phyloP scores from a whole-genome alignment of 2,113 vertebrate species.

The Channa maculata region DNA sequence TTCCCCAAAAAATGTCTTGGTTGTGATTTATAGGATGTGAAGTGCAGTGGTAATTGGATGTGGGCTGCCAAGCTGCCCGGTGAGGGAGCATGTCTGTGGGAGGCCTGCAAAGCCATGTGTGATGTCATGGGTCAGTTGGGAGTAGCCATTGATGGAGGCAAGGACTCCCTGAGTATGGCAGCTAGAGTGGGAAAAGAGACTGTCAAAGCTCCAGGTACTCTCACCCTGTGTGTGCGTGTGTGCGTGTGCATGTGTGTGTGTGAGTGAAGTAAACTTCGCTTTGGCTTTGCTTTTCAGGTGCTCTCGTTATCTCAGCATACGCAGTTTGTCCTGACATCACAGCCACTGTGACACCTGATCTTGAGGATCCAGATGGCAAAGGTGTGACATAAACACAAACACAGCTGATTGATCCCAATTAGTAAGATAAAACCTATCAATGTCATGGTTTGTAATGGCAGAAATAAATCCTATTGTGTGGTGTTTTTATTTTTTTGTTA shows the following conservation, averaged over 20 bases:
- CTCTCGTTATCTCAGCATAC: constrained; percentile 92
- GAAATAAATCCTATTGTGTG: not conserved
- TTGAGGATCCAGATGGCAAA: constrained; percentile 87
- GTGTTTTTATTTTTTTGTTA: not conserved
- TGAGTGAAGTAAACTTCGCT: not conserved
- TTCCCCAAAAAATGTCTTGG: not conserved
- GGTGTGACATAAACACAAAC: constrained; percentile 77
- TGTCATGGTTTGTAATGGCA: not conserved
- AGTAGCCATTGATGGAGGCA: constrained; percentile 92
- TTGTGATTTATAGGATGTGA: constrained; percentile 86
- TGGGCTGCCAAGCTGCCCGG: constrained; percentile 93
- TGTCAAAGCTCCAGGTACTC: constrained; percentile 89
- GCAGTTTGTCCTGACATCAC: constrained; percentile 93
- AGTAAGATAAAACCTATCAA: not conserved
- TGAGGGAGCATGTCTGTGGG: constrained; percentile 87
- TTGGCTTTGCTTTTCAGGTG: constrained; percentile 77
- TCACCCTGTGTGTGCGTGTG: not conserved
- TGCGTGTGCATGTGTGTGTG: not conserved
- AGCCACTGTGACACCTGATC: constrained; percentile 92
- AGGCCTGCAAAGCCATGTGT: constrained; percentile 91
- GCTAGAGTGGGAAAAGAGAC: constrained; percentile 88
- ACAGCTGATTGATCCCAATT: not conserved
- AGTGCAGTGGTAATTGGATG: constrained; percentile 97
- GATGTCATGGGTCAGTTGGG: constrained; percentile 88
- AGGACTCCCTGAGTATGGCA: constrained; percentile 96